Conservation (phyloP, 2,888 invertebrate genomes). For the Pollenia griseotomentosa region DNA sequence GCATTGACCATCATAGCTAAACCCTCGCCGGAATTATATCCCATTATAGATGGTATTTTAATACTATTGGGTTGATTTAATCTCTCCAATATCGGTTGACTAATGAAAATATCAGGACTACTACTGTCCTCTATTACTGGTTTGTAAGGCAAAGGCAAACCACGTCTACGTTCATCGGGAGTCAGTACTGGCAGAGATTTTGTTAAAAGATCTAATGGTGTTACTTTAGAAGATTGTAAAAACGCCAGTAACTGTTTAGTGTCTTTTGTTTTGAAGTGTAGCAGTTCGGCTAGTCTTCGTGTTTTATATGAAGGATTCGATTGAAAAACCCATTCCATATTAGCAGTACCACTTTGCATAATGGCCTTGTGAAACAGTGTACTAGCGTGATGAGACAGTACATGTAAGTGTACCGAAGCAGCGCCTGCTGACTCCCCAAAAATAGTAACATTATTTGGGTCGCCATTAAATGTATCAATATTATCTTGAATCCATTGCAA, state of each 20-base stretch:
- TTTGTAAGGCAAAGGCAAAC: constrained; percentile 79
- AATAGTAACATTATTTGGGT: constrained; percentile 82
- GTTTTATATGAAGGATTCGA: constrained; percentile 76
- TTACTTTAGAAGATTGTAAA: constrained; percentile 77
- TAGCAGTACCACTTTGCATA: constrained; percentile 81
- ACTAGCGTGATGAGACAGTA: constrained; percentile 79
- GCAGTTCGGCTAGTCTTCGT: constrained; percentile 77
- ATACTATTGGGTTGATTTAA: constrained; percentile 83
- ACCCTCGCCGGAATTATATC: constrained; percentile 86
- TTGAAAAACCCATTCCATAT: constrained; percentile 83
- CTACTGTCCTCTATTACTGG: constrained; percentile 79
- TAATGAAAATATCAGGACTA: constrained; percentile 79
- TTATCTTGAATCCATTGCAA: constrained; percentile 84
- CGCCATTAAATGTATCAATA: constrained; percentile 84
- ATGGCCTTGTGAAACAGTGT: constrained; percentile 82
- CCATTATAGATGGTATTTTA: constrained; percentile 85
- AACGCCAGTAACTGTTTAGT: constrained; percentile 75
- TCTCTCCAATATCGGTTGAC: constrained; percentile 83
- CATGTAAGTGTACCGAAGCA: constrained; percentile 80
- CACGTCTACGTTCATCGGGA: constrained; percentile 80
- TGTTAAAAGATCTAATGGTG: constrained; percentile 74
- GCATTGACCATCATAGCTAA: constrained; percentile 81
- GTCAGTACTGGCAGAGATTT: constrained; percentile 75
- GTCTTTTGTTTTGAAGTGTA: constrained; percentile 76
- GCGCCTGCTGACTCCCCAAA: constrained; percentile 83